Base-by-base conservation (phyloP, 2,888 invertebrate species). In the Acleris cristana region DNA sequence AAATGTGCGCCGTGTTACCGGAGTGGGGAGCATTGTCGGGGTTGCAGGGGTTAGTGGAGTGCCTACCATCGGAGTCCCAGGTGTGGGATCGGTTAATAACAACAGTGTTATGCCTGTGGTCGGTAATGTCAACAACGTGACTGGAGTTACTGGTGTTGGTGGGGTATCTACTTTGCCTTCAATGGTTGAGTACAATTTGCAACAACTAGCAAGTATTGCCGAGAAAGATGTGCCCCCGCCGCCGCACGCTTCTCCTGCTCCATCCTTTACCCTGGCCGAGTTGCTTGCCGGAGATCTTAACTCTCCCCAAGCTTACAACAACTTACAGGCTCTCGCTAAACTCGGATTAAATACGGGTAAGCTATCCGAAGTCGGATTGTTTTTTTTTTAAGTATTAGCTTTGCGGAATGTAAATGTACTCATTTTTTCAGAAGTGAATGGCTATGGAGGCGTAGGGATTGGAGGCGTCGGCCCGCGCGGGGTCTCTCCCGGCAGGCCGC, bases 301-400 rank as follows among this genome's bases (percentile, higher is more conserved):
- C 76, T 94, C 94, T 1, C 95, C 95, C 76, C 96, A 96, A 78
- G 97, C 97, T 14, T 95, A 97, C 77, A 97, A 97, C 87, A 98
- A 98, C 90, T 93, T 98, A 73, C 97, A 98, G 82, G 97, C 97
- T 34, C 94, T 98, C 69, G 97, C 97, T 69, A 98, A 98, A 87
- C 94, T 98, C 65, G 97, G 97, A 79, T 87, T 95, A 60, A 95
- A 94, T 78, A 94, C 95, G 79, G 95, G 95, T 95, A 84, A 92
- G 92, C 83, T 34, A 26, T 63, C 56, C 45, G 45, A 45, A 23
- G 53, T 57, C 48, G 3, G 18, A 18, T n/a, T 14, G 40, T 44
- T 1, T 51, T 18, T 18, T 16, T 23, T 49, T 44, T 6, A 7
- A n/a, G 7, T 21, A 16, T 18, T 56, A 21, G 30, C 52, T n/a